Base-by-base conservation (phyloP, 2,888 invertebrate species). In the Heliconius charithonia region DNA sequence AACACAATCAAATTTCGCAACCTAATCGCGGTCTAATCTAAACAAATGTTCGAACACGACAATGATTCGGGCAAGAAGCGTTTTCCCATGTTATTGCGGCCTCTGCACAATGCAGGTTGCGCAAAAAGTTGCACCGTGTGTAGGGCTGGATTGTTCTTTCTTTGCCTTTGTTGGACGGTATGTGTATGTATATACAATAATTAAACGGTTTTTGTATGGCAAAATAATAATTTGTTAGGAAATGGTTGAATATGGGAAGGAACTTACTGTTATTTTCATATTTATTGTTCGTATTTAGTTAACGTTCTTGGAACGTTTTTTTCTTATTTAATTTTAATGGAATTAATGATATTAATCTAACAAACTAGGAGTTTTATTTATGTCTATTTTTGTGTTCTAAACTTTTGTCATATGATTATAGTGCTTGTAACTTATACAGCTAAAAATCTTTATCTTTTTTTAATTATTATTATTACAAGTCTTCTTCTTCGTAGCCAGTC, bases 41-140 rank as follows among this genome's bases (percentile, higher is more conserved):
- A 86, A 82, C 81, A 81, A 83, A 83, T 81, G 83, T 82, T 81
- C 79, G 80, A 81, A 81, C 81, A 88, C 90, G 92, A 93, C 93
- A 93, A 93, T 93, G 93, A 92, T 92, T 88, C 87, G 82, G 77
- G 83, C 87, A 92, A 92, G 91, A 92, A 91, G 86, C 83, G 82
- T 87, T 87, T 92, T 93, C 93, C 85, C 93, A 92, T 92, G 91
- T 85, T 85, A 86, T 89, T 92, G 92, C 90, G 88, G 81, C 82
- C 84, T 83, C 81, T 82, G 83, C 77, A 82, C 76, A 81, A 80
- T 79, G 77, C 79, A 65, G 67, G 66, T 91, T 92, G 89, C 90
- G 85, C 82, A 90, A 87, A 88, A 88, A 83, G 87, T 90, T 90
- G 89, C 91, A 87, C 83, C 87, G 88, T 83, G 78, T 69, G 76